phyloP scores from a whole-genome alignment of 2,888 invertebrate species.

The Noctua comes region DNA sequence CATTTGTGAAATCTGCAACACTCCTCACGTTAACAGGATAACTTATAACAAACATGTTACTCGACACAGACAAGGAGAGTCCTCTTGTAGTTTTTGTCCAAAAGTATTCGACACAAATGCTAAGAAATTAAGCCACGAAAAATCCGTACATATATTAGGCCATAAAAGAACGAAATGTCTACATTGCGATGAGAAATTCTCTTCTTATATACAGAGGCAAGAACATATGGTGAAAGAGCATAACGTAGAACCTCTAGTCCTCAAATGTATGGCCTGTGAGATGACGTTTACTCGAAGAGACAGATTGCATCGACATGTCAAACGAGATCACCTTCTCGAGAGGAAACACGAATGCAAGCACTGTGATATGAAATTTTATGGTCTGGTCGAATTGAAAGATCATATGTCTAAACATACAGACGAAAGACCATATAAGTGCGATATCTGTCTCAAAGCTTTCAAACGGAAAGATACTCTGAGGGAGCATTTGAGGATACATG shows the following conservation, averaged over 20 bases:
- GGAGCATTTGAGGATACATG: conserved; percentile 23
- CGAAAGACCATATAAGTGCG: conserved; percentile 46
- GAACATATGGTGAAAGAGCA: neutral
- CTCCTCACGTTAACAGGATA: conserved; percentile 79
- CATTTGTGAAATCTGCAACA: conserved; percentile 65
- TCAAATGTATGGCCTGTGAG: neutral
- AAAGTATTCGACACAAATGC: conserved; percentile 53
- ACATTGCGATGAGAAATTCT: conserved; percentile 48
- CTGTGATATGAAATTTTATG: conserved; percentile 59
- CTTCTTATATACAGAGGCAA: conserved; percentile 30
- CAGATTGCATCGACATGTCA: neutral
- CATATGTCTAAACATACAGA: conserved; percentile 64
- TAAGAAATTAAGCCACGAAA: conserved; percentile 56
- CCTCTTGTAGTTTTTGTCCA: conserved; percentile 43
- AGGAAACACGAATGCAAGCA: conserved; percentile 5
- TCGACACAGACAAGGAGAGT: conserved; percentile 50
- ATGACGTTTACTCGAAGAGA: neutral
- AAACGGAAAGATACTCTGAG: conserved; percentile 48
- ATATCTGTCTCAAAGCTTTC: conserved; percentile 56
- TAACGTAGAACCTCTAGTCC: neutral
- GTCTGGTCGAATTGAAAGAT: conserved; percentile 30
- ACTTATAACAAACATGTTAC: conserved; percentile 38
- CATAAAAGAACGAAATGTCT: conserved; percentile 52
- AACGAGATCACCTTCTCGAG: neutral
- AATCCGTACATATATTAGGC: conserved; percentile 46